These are phyloP conservation scores for Mystacornis crossleyi DNA, from an alignment of 2,113 vertebrate species.

Conservation along the genomic window DNA sequence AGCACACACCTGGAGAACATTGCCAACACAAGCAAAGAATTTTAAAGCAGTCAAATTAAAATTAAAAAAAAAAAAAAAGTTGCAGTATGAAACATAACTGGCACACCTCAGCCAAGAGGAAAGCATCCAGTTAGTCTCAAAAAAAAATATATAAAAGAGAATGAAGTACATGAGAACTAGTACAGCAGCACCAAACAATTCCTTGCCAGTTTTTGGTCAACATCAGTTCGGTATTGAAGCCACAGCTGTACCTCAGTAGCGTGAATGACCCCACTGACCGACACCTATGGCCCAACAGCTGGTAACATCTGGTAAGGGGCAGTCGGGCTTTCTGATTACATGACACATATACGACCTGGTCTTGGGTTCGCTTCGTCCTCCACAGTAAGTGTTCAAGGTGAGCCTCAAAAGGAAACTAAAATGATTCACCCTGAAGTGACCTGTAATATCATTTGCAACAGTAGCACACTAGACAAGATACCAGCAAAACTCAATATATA, in stretches of 20 bases:
- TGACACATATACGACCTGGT: neutral
- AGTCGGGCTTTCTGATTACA: neutral
- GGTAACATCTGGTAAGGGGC: neutral
- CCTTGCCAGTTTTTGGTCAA: neutral
- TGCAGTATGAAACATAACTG: neutral
- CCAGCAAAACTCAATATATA: neutral
- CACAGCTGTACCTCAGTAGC: neutral
- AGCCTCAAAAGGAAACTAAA: neutral
- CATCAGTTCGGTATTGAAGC: neutral
- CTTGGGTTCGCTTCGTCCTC: neutral
- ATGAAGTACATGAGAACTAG: neutral
- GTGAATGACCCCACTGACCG: neutral
- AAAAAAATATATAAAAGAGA: neutral
- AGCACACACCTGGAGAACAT: neutral
- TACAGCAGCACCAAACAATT: neutral
- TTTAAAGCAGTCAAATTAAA: slow-evolving; percentile 9
- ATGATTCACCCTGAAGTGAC: neutral
- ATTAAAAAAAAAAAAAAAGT: neutral
- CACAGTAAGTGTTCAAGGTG: neutral
- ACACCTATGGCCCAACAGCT: neutral
- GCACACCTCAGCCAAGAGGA: neutral
- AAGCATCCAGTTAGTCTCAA: neutral
- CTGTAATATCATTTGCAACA: neutral
- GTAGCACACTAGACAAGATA: neutral
- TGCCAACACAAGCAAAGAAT: neutral